A percentile compares a stretch with the other conserved stretches of the same genome.
Conservation (phyloP, 1,140 invertebrate genomes). For the Papilio aristodemus region DNA sequence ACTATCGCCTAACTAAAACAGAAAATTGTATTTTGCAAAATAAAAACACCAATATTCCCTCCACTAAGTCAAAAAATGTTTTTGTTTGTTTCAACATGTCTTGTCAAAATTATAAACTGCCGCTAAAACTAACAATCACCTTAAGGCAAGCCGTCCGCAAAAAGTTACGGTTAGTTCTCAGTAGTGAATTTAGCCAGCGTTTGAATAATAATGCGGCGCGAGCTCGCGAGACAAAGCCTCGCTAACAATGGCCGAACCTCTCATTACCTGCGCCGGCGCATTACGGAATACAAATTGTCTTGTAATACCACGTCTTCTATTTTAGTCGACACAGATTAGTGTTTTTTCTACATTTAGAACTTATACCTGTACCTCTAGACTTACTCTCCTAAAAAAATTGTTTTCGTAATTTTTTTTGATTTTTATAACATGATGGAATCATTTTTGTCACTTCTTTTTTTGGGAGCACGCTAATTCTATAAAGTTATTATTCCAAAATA, state of each 20-base stretch:
- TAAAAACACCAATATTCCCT: no score
- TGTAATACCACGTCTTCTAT: constrained; percentile 4
- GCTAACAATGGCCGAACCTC: constrained; percentile 24
- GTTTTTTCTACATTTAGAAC: not conserved
- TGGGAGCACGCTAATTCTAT: no score
- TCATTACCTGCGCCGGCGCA: constrained; percentile 28
- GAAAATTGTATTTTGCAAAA: constrained; percentile 12
- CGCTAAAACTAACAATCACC: constrained; percentile 6
- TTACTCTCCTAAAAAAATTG: not conserved
- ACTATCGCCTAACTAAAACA: no score
- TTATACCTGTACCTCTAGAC: not conserved
- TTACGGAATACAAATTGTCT: constrained; percentile 24
- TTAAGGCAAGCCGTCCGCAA: constrained; percentile 11
- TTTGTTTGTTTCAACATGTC: not conserved
- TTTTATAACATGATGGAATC: no score
- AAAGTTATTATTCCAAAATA: no score
- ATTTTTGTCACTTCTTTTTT: no score
- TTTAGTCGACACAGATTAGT: constrained; percentile 1
- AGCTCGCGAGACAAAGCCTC: constrained; percentile 6
- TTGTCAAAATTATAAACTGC: not conserved
- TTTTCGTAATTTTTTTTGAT: no score
- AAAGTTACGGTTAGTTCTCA: constrained; percentile 28
- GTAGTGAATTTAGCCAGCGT: constrained; percentile 11
- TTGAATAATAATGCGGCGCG: constrained; percentile 22
- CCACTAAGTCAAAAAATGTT: no score